Evolutionary conservation across 2,888 invertebrate genomes (phyloP).

Genomic region (Ptychoptera albimana): DNA sequence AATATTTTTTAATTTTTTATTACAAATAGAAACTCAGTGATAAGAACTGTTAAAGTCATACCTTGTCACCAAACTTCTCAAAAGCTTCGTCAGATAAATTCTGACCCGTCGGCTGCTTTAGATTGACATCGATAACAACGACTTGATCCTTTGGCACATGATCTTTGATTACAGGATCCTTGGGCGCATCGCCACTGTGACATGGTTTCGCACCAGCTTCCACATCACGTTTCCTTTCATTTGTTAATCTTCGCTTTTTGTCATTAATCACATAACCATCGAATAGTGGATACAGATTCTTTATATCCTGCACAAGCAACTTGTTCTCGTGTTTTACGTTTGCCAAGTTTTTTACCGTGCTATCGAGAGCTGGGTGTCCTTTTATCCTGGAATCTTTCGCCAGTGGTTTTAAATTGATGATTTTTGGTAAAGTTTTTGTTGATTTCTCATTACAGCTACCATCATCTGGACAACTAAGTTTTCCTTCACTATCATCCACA

Average conservation of each 20-base stretch:
- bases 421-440: no score
- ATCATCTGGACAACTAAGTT: no score
- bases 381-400: no score
- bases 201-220: neutral
- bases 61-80: constrained; percentile 27
- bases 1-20: no score
- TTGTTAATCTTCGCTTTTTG: no score
- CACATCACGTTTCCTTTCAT: neutral
- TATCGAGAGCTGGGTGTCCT: neutral
- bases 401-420: no score
- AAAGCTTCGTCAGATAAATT: constrained; percentile 25
- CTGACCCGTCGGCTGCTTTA: constrained; percentile 13
- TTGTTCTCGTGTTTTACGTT: neutral
- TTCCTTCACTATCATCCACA: no score
- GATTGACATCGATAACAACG: neutral
- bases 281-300: neutral
- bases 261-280: neutral
- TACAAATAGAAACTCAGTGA: neutral
- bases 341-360: neutral
- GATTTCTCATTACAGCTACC: no score
- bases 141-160: constrained; percentile 13
- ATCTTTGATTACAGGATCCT: constrained; percentile 16
- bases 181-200: constrained; percentile 1
- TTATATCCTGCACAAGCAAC: neutral
- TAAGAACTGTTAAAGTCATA: constrained; percentile 13